Evolutionary conservation across 2,113 vertebrate genomes (phyloP), one percentile per base, ranked within the genome.

Genomic region (Bujurquina vittata): DNA sequence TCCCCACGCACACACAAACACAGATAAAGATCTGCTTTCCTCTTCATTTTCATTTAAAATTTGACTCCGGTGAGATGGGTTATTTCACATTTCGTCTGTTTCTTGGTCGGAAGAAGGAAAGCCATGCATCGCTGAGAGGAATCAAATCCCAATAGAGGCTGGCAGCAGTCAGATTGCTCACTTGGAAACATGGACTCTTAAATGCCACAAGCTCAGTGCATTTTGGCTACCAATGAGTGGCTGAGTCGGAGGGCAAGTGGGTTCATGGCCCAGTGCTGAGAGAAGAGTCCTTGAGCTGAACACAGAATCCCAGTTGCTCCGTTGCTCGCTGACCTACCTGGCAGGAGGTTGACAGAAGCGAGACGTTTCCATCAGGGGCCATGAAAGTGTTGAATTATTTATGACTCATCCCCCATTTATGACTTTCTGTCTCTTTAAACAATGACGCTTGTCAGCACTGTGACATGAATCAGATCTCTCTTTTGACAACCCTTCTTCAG

Each of bases 331-430:
- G 54, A 58, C 15, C 55, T 75, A 52, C 46, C 65, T 52, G 26
- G 10, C 55, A 40, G 14, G 3, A 18, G 33, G 33, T 33, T 37
- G 31, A 57, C 1, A 37, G 72, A 37, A 37, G 14, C 0, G 4
- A 75, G 29, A 0, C 0, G 35, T 35, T 79, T 31, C 33, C 62
- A 29, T 10, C 31, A 60, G 46, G 26, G 49, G 60, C 22, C 15
- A 59, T 72, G 79, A 84, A 17, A 67, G 26, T 79, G 26, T 77
- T n/a, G 31, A 37, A 75, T 75, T 57, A 80, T 85, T 77, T 60
- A 80, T 83, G 37, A 60, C 49, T 83, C 31, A 20, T 59, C 46
- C 33, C 15, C 5, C 23, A 18, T 29, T 55, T 4, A 62, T 18
- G 2, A 35, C 37, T 49, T 5, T 43, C 14, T 56, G 26, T 37